Base-by-base conservation (phyloP, 1,140 invertebrate genomes). In the Magallana angulata region DNA sequence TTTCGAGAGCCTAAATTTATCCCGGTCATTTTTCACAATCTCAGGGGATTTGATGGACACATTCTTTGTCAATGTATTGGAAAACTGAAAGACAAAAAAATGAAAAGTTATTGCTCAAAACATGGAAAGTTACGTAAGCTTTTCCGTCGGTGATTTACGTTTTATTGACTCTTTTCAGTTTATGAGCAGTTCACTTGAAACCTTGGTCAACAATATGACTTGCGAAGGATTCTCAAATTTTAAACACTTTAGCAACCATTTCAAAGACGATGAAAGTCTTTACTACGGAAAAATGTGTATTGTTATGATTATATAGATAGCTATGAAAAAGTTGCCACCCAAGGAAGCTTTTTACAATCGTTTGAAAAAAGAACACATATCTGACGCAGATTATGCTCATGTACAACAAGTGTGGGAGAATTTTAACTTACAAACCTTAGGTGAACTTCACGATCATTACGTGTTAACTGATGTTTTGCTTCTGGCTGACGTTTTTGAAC, bases 11-110 rank as follows among this genome's bases (percentile, higher is more conserved):
- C 71, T 0, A 62, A 57, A 58, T 84, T 84, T 48, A 84, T 87
- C 56, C 71, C 86, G 1, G 62, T 84, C 12, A 57, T 87, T 9
- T 84, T 95, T 85, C 95, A 95, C 89, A 95, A 95, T 92, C 88
- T 95, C 16, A 80, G 62, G 16, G 92, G 91, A 3, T 95, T 94
- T 91, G 93, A 95, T 91, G 48, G 87, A 30, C 94, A 94, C 87
- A 82, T 94, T 1, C 90, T 95, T 83, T 92, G 94, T n/a, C 91
- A 93, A 89, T 89, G 90, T 56, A 82, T 24, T 88, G 89, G 12
- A 30, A 48, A 91, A 18, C 80, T 91, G 89, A 85, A 91, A 56
- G 91, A 90, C 8, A 57, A 85, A 57, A 57, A 60, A 92, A 76
- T 93, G 94, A 58, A 88, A 91, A 76, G 87, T 93, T 56, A 93